These are phyloP conservation scores for Bombus waltoni DNA, from an alignment of 1,140 invertebrate genomes.

Conservation along the genomic window DNA sequence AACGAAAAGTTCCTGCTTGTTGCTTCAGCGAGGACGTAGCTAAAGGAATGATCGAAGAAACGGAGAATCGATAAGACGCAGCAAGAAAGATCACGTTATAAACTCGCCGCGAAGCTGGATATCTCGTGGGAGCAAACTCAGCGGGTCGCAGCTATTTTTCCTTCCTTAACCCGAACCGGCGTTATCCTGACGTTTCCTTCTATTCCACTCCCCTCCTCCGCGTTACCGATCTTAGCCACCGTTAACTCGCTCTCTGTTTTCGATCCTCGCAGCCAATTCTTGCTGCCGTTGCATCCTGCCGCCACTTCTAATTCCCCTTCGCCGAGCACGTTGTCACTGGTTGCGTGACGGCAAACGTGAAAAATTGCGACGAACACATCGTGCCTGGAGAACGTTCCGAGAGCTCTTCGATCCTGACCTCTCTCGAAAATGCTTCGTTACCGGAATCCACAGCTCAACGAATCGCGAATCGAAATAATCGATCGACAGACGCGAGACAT, in stretches of 20 bases:
- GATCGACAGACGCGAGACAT: not conserved
- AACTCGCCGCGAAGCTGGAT: slow-evolving; percentile 41
- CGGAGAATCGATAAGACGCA: slow-evolving; percentile 60
- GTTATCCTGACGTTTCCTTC: slow-evolving; percentile 42
- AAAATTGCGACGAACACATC: slow-evolving; percentile 38
- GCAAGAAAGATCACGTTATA: slow-evolving; percentile 50
- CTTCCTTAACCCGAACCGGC: slow-evolving; percentile 44
- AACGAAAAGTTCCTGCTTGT: not conserved
- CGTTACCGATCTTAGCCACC: not conserved
- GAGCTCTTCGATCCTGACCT: slow-evolving; percentile 8
- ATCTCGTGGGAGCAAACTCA: slow-evolving; percentile 68
- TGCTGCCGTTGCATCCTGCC: slow-evolving; percentile 55
- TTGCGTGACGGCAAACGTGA: slow-evolving; percentile 26
- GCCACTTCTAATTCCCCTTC: slow-evolving; percentile 52
- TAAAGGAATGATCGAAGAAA: slow-evolving; percentile 46
- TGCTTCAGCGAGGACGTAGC: not conserved
- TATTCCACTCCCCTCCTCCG: not conserved
- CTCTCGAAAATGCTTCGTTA: slow-evolving; percentile 37
- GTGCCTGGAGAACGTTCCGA: not conserved
- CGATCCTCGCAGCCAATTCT: slow-evolving; percentile 25
- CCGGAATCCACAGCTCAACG: not conserved
- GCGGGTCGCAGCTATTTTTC: slow-evolving; percentile 66
- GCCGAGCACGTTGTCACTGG: slow-evolving; percentile 48
- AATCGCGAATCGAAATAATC: slow-evolving; percentile 20
- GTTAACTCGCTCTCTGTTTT: slow-evolving; percentile 24